A percentile compares a stretch with the other conserved stretches of the same genome.
phyloP scores from a whole-genome alignment of 2,888 invertebrate genomes.

The Ptilodon capucinus region DNA sequence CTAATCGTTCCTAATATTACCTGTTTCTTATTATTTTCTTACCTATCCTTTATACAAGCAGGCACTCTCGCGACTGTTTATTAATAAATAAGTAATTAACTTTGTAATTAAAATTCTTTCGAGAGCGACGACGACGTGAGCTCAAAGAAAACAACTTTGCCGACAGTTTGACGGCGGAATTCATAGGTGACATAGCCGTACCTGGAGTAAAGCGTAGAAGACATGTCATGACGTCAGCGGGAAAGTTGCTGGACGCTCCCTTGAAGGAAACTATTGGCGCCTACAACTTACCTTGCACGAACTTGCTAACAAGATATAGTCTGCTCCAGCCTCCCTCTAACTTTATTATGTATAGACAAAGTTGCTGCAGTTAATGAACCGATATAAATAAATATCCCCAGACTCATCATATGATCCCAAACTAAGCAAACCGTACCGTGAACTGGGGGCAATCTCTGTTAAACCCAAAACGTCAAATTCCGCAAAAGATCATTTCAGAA shows the following conservation, averaged over 20 bases:
- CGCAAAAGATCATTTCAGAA: no score
- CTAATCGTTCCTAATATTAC: no score
- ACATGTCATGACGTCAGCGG: constrained; percentile 35
- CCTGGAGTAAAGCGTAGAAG: constrained; percentile 41
- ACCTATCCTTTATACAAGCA: no score
- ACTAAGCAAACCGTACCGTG: no score
- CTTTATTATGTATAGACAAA: constrained; percentile 9
- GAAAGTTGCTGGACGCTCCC: constrained; percentile 49
- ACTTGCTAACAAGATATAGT: constrained; percentile 53
- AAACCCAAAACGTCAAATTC: no score
- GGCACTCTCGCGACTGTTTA: background rate
- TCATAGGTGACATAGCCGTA: constrained; percentile 23
- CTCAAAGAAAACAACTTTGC: constrained; percentile 33
- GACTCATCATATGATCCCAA: no score
- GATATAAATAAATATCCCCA: no score
- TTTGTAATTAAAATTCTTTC: constrained; percentile 19
- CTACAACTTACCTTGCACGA: constrained; percentile 36
- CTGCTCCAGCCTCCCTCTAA: constrained; percentile 29
- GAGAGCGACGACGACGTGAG: constrained; percentile 7
- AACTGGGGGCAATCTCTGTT: no score
- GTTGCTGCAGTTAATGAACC: no score
- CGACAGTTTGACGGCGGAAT: constrained; percentile 46
- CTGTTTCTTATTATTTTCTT: no score
- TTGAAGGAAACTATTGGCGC: constrained; percentile 27
- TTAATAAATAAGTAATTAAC: constrained; percentile 4